Conservation (phyloP, 2,888 invertebrate species). For the Disparrhopalites patrizii region DNA sequence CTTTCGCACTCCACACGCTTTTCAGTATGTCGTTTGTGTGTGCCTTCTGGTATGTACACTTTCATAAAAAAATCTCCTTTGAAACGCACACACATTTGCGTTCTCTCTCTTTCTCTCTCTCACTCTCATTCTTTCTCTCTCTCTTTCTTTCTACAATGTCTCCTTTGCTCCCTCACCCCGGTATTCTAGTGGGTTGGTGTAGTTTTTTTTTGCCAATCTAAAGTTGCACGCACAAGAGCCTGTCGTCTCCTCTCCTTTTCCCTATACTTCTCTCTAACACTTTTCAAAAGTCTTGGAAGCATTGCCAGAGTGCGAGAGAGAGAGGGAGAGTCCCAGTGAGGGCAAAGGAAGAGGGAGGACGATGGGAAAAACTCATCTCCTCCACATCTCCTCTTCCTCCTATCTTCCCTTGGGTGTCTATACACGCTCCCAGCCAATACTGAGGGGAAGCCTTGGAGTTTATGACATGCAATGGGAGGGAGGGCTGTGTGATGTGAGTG, state of each 20-base stretch:
- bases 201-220: conserved; percentile 8
- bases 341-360: too few relatives aligned
- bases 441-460: conserved; percentile 29
- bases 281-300: too few relatives aligned
- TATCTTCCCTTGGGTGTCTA: conserved; percentile 34
- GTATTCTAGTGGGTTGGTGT: too few relatives aligned
- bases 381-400: too few relatives aligned
- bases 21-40: too few relatives aligned
- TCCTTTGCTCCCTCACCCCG: neutral
- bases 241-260: conserved; percentile 24
- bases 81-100: neutral
- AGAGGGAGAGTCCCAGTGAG: too few relatives aligned
- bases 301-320: too few relatives aligned
- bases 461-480: conserved; percentile 31
- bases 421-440: conserved; percentile 30
- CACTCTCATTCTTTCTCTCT: neutral
- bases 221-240: conserved; percentile 1
- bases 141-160: neutral
- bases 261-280: too few relatives aligned
- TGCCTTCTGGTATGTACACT: neutral
- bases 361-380: conserved; percentile 23
- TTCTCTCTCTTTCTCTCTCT: neutral
- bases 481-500: conserved; percentile 20
- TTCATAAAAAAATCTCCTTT: neutral
- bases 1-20: neutral